phyloP scores from a whole-genome alignment of 2,888 invertebrate species.

The Auanema freiburgensis region DNA sequence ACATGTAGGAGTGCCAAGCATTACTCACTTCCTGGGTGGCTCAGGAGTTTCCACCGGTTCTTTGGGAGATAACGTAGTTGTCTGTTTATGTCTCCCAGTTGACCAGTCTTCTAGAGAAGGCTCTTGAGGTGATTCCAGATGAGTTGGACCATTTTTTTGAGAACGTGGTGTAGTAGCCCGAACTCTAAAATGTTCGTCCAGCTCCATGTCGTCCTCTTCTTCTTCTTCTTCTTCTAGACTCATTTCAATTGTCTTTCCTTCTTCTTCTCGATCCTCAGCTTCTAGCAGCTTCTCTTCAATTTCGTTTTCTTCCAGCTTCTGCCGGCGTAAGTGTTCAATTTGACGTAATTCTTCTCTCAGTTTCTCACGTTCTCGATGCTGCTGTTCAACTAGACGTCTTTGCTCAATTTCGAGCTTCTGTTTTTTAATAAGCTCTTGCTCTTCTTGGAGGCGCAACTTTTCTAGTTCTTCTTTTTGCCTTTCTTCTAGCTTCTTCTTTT shows the following conservation, averaged over 20 bases:
- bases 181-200: constrained; percentile 11
- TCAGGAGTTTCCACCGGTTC: not conserved
- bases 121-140: not conserved
- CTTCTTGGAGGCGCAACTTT: no score
- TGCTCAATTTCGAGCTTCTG: no score
- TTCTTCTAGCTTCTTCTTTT: no score
- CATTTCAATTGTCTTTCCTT: not conserved
- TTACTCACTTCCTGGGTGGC: not conserved
- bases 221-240: not conserved
- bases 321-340: not conserved
- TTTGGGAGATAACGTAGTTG: not conserved
- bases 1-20: not conserved
- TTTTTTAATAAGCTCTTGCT: no score
- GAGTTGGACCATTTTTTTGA: constrained; percentile 9
- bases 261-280: not conserved
- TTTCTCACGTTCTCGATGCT: no score
- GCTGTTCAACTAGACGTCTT: no score
- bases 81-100: not conserved
- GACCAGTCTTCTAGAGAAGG: not conserved
- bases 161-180: constrained; percentile 14
- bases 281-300: constrained; percentile 5
- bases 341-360: no score
- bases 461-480: no score
- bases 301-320: not conserved
- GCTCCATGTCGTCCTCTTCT: constrained; percentile 8